These are phyloP conservation scores for Triplophysa tibetana DNA, from an alignment of 2,113 vertebrate genomes.

Conservation along the genomic window DNA sequence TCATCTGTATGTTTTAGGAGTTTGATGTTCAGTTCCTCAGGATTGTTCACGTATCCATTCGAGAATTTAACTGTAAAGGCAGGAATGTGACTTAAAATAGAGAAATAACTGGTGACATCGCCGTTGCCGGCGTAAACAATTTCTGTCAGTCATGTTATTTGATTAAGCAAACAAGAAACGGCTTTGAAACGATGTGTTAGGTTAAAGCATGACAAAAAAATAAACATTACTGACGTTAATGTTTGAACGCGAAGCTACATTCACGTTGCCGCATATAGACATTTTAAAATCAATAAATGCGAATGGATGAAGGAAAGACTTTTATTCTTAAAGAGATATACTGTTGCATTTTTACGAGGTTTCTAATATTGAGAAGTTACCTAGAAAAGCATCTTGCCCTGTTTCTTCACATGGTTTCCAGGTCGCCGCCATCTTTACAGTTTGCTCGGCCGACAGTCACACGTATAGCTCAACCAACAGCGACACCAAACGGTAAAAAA, in stretches of 20 bases:
- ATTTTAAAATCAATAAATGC: not conserved
- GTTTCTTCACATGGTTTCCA: slow-evolving; percentile 67
- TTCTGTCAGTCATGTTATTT: too few relatives aligned
- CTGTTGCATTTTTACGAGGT: not conserved
- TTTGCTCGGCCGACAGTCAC: not conserved
- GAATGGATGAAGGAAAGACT: not conserved
- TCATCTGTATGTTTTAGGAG: slow-evolving; percentile 75
- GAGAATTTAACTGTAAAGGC: slow-evolving; percentile 84
- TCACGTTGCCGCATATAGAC: not conserved
- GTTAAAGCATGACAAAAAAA: too few relatives aligned
- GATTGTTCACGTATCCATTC: slow-evolving; percentile 78
- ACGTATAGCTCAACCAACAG: not conserved
- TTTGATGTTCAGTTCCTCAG: slow-evolving; percentile 75
- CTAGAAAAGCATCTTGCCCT: slow-evolving; percentile 64
- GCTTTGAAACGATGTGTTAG: not conserved
- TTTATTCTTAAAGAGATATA: too few relatives aligned
- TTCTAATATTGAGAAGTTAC: slow-evolving; percentile 53
- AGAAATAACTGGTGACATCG: not conserved
- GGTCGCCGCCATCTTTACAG: slow-evolving; percentile 66
- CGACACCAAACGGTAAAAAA: slow-evolving; percentile 40
- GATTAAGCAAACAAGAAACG: too few relatives aligned
- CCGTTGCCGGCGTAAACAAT: not conserved
- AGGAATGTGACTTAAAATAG: not conserved
- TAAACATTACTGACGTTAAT: too few relatives aligned
- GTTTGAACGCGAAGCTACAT: not conserved